Base-by-base conservation (phyloP, 2,113 vertebrate species). In the Coracopsis vasa region DNA sequence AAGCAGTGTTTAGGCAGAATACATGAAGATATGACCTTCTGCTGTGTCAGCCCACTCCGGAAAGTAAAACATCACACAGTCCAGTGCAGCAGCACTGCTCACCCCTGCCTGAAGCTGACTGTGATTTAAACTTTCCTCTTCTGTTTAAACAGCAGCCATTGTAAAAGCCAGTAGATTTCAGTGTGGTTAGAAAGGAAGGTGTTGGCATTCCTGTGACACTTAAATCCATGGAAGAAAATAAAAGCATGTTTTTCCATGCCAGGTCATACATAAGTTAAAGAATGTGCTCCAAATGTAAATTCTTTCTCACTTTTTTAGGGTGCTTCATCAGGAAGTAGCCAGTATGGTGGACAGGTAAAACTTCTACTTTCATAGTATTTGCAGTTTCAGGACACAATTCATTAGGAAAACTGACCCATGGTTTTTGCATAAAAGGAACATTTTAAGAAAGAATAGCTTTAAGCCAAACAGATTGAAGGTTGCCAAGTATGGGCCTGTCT, bases 311-410 rank as follows among this genome's bases (percentile, higher is more conserved):
- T 85, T 75, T 44, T 92, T 86, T 69, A 92, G 93, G 65, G 89
- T 74, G 17, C 45, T 89, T 87, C 61, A 19, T 64, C 16, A 2
- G 89, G 80, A 95, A 95, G 77, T 61, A 94, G 73, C 24, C 80
- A 92, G 51, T 91, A 84, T 44, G 31, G 80, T 31, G 73, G 93
- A 84, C 91, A 92, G 86, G 91, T 94, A 91, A 95, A 91, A 33
- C 16, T 29, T 65, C 24, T 70, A 3, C 17, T 90, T 81, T 61
- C 35, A 5, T 50, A 31, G 10, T 74, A 54, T 25, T 80, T 82
- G 31, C 7, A 73, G 33, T 41, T 86, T 66, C 54, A 27, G 16
- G 42, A n/a, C 48, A 65, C 13, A 74, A 16, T 42, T 74, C 27
- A 14, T 61, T 37, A 70, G n/a, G 41, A 56, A 92, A 88, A 80